Evolutionary conservation across 2,113 vertebrate species (phyloP), one percentile per base, ranked within the genome.

Genomic region (Carassius auratus): DNA sequence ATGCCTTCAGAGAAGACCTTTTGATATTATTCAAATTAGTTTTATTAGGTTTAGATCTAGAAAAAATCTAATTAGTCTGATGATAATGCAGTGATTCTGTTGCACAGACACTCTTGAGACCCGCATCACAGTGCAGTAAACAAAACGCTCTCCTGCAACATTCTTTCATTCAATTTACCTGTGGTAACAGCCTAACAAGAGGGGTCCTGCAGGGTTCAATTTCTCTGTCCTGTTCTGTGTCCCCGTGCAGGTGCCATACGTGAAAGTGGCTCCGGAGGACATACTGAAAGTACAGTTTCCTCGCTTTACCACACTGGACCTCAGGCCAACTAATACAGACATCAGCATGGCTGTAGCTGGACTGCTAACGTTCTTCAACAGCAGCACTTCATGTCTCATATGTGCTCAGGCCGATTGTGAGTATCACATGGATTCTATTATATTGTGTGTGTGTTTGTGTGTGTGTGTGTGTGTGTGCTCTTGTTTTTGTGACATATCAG

Each of bases 371-470:
- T 99, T 99, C 95, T 99, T 99, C 69, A 99, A 99, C 93, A 96
- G 97, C 91, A 97, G 97, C 94, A 95, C 97, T 14, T 94, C 98
- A 92, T 99, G 98, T 93, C 97, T 99, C 95, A 97, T 99, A 94
- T 99, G 98, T 85, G 97, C 96, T 91, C 97, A 98, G 94, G 97
- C 97, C 69, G 97, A 99, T 95, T 99, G 98, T 99, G 91, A 97
- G 98, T 94, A 88, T 30, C n/a, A 62, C 87, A 84, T 55, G 42
- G 73, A 55, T 86, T 87, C 68, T 85, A 12, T 76, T 48, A 3
- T 48, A 48, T 48, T 48, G 45, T 48, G 45, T 12, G 45, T 48
- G 45, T 48, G 45, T 48, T 8, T 45, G 45, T 48, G 45, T 48
- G 45, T 48, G 2, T 48, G 10, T 48, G 45, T 48, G 10, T 38